These are phyloP conservation scores for Candoia aspera DNA, from an alignment of 2,113 vertebrate species.

Conservation along the genomic window DNA sequence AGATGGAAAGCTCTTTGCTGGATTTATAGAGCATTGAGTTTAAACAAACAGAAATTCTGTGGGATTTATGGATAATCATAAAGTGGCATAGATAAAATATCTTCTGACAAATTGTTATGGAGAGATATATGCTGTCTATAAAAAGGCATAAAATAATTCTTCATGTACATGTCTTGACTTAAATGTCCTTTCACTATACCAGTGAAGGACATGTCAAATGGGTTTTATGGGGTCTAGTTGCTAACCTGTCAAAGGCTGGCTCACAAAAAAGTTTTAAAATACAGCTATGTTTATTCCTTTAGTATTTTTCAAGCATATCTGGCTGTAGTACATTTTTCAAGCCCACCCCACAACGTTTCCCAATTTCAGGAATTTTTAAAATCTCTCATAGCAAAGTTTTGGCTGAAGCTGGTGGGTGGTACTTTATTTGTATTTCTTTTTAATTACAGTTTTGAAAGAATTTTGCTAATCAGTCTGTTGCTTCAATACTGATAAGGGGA, in stretches of 20 bases:
- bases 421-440: not conserved
- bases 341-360: not conserved
- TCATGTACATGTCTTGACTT: slow-evolving; percentile 40
- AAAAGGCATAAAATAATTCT: slow-evolving; percentile 37
- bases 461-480: not conserved
- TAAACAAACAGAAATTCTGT: slow-evolving; percentile 55
- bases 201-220: slow-evolving; percentile 31
- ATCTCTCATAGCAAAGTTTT: not conserved
- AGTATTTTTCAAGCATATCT: not conserved
- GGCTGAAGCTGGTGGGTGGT: not conserved
- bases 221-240: slow-evolving; percentile 31
- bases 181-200: slow-evolving; percentile 28
- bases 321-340: not conserved
- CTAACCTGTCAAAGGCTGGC: slow-evolving; percentile 24
- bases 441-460: slow-evolving; percentile 21
- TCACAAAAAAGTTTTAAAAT: slow-evolving; percentile 15
- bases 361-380: slow-evolving; percentile 2
- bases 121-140: slow-evolving; percentile 39
- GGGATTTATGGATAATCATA: slow-evolving; percentile 63
- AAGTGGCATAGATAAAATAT: slow-evolving; percentile 50
- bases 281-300: not conserved
- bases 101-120: slow-evolving; percentile 42
- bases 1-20: slow-evolving; percentile 49
- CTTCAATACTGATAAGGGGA: not conserved
- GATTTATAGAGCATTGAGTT: slow-evolving; percentile 56